Evolutionary conservation across 2,888 invertebrate genomes (phyloP).

Genomic region (Epinotia bilunana): DNA sequence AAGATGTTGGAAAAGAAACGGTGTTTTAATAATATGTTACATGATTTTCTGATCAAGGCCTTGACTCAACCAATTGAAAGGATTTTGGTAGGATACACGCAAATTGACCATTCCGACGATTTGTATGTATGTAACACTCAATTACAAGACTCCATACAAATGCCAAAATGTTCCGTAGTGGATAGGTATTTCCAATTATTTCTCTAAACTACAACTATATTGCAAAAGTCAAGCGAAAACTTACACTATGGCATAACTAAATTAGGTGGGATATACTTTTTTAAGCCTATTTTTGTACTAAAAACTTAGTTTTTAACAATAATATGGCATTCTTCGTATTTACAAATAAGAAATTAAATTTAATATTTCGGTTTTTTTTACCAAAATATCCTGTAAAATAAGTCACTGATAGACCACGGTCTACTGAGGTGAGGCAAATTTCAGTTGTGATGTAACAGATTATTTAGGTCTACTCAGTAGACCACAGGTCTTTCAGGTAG

Average conservation of each 20-base stretch:
- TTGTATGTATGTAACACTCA: conserved; percentile 15
- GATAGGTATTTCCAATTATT: conserved; percentile 20
- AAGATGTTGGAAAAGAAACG: not conserved
- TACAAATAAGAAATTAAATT: conserved; percentile 53
- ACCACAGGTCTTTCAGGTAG: conserved; percentile 18
- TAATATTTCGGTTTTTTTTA: conserved; percentile 27
- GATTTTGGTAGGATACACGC: conserved; percentile 14
- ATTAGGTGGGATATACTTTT: conserved; percentile 58
- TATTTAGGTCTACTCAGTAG: conserved; percentile 28
- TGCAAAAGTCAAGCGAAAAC: conserved; percentile 50
- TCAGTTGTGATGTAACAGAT: not conserved
- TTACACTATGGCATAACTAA: conserved; percentile 51
- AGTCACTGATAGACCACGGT: not conserved
- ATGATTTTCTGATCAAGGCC: conserved; percentile 1
- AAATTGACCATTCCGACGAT: not conserved
- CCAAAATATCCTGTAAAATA: not conserved
- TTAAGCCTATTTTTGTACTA: conserved; percentile 61
- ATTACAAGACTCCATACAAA: not conserved
- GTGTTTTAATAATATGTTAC: not conserved
- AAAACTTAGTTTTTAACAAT: conserved; percentile 56
- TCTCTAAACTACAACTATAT: conserved; percentile 47
- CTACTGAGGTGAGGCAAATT: conserved; percentile 3
- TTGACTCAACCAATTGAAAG: conserved; percentile 3
- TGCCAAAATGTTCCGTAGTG: not conserved
- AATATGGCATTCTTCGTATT: conserved; percentile 64